phyloP scores from a whole-genome alignment of 1,140 invertebrate genomes.

The Brachionus sp. region DNA sequence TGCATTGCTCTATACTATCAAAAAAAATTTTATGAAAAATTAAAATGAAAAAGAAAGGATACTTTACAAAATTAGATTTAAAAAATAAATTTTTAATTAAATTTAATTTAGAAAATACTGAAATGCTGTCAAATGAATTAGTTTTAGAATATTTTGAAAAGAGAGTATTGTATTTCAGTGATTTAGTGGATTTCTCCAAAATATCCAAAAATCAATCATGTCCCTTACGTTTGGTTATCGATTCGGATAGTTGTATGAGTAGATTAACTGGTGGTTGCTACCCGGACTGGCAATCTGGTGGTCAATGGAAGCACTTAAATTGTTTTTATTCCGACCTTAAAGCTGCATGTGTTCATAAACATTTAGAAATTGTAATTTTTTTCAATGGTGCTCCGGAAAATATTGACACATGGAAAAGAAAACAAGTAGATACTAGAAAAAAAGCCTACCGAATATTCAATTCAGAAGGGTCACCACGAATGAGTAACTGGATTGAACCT shows the following conservation, averaged over 20 bases:
- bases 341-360: not conserved
- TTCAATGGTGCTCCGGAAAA: not conserved
- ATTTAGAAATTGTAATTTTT: constrained; percentile 2
- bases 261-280: not conserved
- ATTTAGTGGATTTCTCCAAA: not conserved
- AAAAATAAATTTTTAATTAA: too few relatives aligned
- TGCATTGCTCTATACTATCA: too few relatives aligned
- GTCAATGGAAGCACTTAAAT: not conserved
- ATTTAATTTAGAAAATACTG: not conserved
- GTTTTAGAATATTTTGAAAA: constrained; percentile 12
- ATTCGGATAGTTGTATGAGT: not conserved
- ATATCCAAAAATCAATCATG: not conserved
- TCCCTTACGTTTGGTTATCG: not conserved
- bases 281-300: constrained; percentile 11
- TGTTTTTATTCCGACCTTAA: not conserved
- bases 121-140: not conserved
- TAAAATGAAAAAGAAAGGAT: too few relatives aligned
- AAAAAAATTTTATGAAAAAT: too few relatives aligned
- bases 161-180: not conserved
- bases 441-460: not conserved
- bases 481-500: constrained; percentile 8
- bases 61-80: too few relatives aligned
- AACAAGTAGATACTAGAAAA: not conserved
- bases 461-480: not conserved
- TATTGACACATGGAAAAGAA: not conserved